Evolutionary conservation across 2,888 invertebrate species (phyloP), one percentile per base, ranked within the genome.

Genomic region (Aphrophora alni): DNA sequence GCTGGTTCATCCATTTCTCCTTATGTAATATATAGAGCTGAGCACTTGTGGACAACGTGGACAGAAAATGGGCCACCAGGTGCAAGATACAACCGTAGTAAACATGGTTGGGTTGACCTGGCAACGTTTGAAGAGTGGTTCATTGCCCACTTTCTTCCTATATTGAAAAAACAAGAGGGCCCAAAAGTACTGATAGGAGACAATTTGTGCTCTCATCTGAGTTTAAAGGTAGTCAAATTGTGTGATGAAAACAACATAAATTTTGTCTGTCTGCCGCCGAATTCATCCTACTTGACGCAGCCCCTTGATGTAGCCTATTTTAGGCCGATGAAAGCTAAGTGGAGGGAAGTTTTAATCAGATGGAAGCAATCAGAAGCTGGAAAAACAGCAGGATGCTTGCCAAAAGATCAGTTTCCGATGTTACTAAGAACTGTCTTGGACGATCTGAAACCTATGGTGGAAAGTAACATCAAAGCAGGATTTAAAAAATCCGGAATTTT

Each of bases 11-110:
- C 87, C 1, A 83, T 89, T 33, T 88, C 88, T 7, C 85, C 85
- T 26, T 89, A 88, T 83, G 87, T 88, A 5, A 87, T 88, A 0
- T 89, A 89, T 83, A 89, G 89, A 84, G 85, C 88, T 0, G 84
- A 85, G 78, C 78, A 88, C 80, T 59, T 89, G n/a, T 88, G n/a
- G n/a, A n/a, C n/a, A n/a, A n/a, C n/a, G n/a, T n/a, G n/a, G n/a
- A n/a, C n/a, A n/a, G n/a, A n/a, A n/a, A n/a, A n/a, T n/a, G n/a
- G n/a, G n/a, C n/a, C n/a, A n/a, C n/a, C n/a, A n/a, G n/a, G n/a
- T n/a, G n/a, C n/a, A n/a, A n/a, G n/a, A n/a, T n/a, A n/a, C n/a
- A n/a, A n/a, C n/a, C n/a, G n/a, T n/a, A n/a, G n/a, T n/a, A n/a
- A n/a, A n/a, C n/a, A n/a, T n/a, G n/a, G n/a, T n/a, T n/a, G n/a